These are phyloP conservation scores for Linnaemya tessellans DNA, from an alignment of 2,888 invertebrate genomes.

Conservation along the genomic window DNA sequence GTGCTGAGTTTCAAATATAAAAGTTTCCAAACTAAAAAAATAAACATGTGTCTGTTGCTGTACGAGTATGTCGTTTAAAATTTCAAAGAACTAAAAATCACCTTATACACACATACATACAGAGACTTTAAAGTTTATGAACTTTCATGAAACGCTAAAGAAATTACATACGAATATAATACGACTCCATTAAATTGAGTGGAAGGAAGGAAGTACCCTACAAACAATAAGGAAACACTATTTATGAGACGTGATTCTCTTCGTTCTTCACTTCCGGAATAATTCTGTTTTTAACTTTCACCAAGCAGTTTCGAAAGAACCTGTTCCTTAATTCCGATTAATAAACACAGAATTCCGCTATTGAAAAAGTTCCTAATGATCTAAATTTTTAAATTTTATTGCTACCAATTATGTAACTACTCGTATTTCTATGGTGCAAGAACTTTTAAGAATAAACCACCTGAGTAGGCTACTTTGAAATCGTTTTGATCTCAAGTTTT, in stretches of 20 bases:
- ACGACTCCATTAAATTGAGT: not conserved
- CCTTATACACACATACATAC: constrained; percentile 16
- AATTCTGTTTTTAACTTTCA: no score
- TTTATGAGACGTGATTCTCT: not conserved
- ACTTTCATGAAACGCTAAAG: constrained; percentile 22
- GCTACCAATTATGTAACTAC: no score
- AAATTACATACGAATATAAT: constrained; percentile 8
- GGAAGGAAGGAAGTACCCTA: constrained; percentile 27
- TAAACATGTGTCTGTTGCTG: constrained; percentile 40
- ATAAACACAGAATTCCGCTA: no score
- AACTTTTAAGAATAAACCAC: not conserved
- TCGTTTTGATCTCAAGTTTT: not conserved
- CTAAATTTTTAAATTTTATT: no score
- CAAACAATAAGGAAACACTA: not conserved
- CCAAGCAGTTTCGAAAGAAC: no score
- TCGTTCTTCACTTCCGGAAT: no score
- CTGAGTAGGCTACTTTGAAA: not conserved
- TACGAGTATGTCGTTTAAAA: constrained; percentile 63
- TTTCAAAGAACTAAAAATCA: constrained; percentile 58
- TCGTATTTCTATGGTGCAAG: no score
- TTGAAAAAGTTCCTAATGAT: no score
- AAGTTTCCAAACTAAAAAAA: not conserved
- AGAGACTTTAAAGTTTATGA: constrained; percentile 32
- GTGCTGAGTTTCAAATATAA: constrained; percentile 49
- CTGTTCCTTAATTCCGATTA: no score